Percentiles rank a stretch among this genome's conserved stretches.
Evolutionary conservation across 2,113 vertebrate genomes (phyloP).

Genomic region (Empidonax alnorum): DNA sequence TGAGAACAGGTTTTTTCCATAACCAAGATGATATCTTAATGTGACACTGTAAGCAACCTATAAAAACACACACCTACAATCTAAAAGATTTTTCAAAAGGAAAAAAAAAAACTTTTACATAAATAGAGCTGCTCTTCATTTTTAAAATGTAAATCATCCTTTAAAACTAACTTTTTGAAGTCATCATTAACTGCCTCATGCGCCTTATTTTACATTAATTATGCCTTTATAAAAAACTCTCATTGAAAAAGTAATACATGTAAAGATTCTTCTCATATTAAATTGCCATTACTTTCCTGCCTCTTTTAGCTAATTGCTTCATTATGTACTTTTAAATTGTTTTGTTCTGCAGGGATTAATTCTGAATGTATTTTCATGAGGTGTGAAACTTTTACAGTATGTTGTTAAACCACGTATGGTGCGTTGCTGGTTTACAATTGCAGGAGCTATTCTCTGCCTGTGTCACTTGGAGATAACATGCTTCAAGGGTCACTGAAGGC

Average conservation of each 20-base stretch:
- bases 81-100: not conserved
- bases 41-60: not conserved
- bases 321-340: constrained; percentile 60
- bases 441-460: not conserved
- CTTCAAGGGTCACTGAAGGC: not conserved
- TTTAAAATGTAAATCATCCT: constrained; percentile 47
- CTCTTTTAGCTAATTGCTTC: constrained; percentile 60
- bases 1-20: not conserved
- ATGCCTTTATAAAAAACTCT: not conserved
- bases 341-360: constrained; percentile 71
- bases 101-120: not conserved
- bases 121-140: not conserved
- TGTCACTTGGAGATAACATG: not conserved
- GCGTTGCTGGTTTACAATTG: not conserved
- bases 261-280: constrained; percentile 19
- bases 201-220: not conserved
- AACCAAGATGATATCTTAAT: not conserved
- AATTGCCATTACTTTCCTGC: not conserved
- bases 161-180: constrained; percentile 30
- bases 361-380: constrained; percentile 46
- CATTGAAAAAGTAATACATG: not conserved
- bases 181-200: constrained; percentile 9
- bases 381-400: constrained; percentile 32
- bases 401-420: not conserved
- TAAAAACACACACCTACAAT: not conserved